Conservation (phyloP, 2,888 invertebrate genomes). For the Dynastes hyllus region DNA sequence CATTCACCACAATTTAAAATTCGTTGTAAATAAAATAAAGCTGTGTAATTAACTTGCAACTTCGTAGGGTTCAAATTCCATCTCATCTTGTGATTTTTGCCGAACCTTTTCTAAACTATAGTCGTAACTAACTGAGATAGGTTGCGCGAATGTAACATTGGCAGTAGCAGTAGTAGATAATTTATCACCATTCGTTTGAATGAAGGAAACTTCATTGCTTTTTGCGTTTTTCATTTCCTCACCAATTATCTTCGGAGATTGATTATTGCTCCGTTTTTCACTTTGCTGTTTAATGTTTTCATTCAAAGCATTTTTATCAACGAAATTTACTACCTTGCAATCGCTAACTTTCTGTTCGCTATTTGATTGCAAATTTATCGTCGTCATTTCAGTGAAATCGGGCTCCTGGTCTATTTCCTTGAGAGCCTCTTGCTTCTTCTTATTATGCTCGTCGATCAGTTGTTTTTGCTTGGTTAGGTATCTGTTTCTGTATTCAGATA, state of each 20-base stretch:
- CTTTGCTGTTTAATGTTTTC: conserved; percentile 50
- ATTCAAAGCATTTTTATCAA: conserved; percentile 50
- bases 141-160: conserved; percentile 32
- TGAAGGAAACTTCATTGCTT: conserved; percentile 56
- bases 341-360: conserved; percentile 48
- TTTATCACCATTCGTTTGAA: conserved; percentile 57
- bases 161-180: conserved; percentile 50
- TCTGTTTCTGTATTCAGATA: conserved; percentile 61
- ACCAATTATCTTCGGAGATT: conserved; percentile 72
- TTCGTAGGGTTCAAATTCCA: conserved; percentile 83
- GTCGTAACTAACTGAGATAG: conserved; percentile 60
- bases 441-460: conserved; percentile 69
- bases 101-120: conserved; percentile 74
- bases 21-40: conserved; percentile 47
- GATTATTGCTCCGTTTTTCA: conserved; percentile 59
- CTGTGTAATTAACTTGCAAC: conserved; percentile 62
- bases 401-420: conserved; percentile 56
- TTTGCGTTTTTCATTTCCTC: conserved; percentile 69
- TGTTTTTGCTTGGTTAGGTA: conserved; percentile 59
- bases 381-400: conserved; percentile 49
- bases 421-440: conserved; percentile 57
- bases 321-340: conserved; percentile 42
- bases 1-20: conserved; percentile 41
- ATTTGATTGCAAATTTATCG: conserved; percentile 44
- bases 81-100: conserved; percentile 78